phyloP scores from a whole-genome alignment of 2,888 invertebrate genomes.

The Microdon myrmicae region DNA sequence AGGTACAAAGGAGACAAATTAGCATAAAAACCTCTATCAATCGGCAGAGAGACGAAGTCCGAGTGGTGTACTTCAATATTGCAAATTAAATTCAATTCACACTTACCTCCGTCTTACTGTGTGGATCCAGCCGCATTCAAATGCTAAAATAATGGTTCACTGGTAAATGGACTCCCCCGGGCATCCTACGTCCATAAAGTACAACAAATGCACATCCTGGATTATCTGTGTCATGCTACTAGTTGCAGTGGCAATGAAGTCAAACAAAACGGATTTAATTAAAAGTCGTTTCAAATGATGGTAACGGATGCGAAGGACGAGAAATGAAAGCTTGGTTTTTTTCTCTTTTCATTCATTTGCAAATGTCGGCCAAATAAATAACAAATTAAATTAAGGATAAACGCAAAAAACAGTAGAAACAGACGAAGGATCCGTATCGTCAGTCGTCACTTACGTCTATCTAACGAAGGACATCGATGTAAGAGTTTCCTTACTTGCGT shows the following conservation, averaged over 20 bases:
- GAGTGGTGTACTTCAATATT: slow-evolving; percentile 28
- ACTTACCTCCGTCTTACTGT: neutral
- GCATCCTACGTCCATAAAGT: slow-evolving; percentile 35
- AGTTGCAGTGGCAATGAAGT: slow-evolving; percentile 26
- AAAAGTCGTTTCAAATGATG: slow-evolving; percentile 29
- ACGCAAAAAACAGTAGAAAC: slow-evolving; percentile 7
- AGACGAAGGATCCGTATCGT: neutral
- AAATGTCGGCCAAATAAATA: slow-evolving; percentile 37
- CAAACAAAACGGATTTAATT: slow-evolving; percentile 46
- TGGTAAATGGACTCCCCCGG: neutral
- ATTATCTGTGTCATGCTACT: slow-evolving; percentile 21
- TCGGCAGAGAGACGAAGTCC: slow-evolving; percentile 3
- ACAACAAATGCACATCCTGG: slow-evolving; percentile 39
- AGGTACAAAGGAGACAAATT: slow-evolving; percentile 13
- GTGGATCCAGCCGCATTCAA: neutral
- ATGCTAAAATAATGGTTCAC: too few species aligned
- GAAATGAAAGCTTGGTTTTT: neutral
- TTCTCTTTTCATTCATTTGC: slow-evolving; percentile 14
- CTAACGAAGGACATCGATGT: too few species aligned
- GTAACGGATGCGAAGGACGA: neutral
- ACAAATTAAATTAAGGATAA: slow-evolving; percentile 32
- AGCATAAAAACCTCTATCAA: neutral
- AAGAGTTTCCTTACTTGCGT: too few species aligned
- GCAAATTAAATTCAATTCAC: slow-evolving; percentile 39
- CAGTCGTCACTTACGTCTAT: too few species aligned